phyloP scores from a whole-genome alignment of 2,797 vertebrate genomes.

The Scomberomorus guttatus region DNA sequence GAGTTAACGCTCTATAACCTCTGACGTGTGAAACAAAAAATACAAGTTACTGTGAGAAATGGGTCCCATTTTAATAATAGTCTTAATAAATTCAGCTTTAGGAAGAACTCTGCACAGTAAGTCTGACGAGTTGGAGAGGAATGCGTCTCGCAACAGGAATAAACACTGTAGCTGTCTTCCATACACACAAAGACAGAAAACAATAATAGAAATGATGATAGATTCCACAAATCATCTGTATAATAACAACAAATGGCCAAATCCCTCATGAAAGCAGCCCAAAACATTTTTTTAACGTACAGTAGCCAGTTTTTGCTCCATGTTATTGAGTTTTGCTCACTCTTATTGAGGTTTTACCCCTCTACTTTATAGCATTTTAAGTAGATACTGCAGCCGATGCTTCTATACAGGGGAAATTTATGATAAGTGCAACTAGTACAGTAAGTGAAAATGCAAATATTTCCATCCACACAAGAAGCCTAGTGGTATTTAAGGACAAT shows the following conservation, averaged over 20 bases:
- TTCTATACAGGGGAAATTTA: not conserved
- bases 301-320: not conserved
- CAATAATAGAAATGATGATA: not conserved
- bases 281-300: not conserved
- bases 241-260: conserved; percentile 3
- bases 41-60: not conserved
- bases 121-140: not conserved
- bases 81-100: conserved; percentile 3
- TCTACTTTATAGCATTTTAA: not conserved
- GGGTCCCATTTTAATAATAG: not conserved
- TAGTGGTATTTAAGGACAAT: conserved; percentile 6
- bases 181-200: not conserved
- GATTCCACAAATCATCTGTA: conserved; percentile 2
- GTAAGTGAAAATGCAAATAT: not conserved
- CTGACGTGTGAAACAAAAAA: not conserved
- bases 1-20: conserved; percentile 13
- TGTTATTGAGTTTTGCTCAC: not conserved
- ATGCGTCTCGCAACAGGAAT: not conserved
- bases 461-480: not conserved
- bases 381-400: not conserved
- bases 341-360: not conserved
- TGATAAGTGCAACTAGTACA: not conserved
- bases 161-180: not conserved
- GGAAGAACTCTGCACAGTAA: not conserved
- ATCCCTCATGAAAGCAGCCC: not conserved